Percentiles rank a stretch among this genome's conserved stretches.
phyloP scores from a whole-genome alignment of 53 echinoderm and acorn worm species.

The Luidia sarsii region DNA sequence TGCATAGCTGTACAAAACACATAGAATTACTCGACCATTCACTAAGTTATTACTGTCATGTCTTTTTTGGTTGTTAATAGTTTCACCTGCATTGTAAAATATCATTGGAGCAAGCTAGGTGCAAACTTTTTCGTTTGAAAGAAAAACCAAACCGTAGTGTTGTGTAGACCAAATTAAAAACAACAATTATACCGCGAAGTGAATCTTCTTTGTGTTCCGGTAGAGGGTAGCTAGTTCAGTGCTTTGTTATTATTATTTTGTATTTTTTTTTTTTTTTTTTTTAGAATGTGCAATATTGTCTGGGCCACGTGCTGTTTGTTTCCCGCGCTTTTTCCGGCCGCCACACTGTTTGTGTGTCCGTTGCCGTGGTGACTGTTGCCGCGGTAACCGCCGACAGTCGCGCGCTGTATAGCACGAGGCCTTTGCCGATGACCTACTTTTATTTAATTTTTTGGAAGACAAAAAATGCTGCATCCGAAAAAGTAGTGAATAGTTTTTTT shows the following conservation, averaged over 20 bases:
- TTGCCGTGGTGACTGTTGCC: too few relatives aligned
- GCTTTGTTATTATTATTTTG: too few relatives aligned
- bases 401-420: conserved; percentile 36
- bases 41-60: conserved; percentile 15
- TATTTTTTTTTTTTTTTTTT: too few relatives aligned
- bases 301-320: conserved; percentile 32
- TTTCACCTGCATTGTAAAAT: conserved; percentile 19
- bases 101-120: conserved; percentile 32
- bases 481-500: conserved; percentile 16
- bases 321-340: background rate
- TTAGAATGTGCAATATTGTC: conserved; percentile 56
- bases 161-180: conserved; percentile 11
- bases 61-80: background rate
- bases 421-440: conserved; percentile 13
- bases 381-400: too few relatives aligned
- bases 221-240: background rate
- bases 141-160: conserved; percentile 27
- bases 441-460: too few relatives aligned
- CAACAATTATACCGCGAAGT: too few relatives aligned
- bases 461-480: conserved; percentile 43
- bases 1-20: too few relatives aligned
- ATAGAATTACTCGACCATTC: too few relatives aligned
- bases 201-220: conserved; percentile 10
- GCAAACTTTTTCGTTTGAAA: too few relatives aligned
- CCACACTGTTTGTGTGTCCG: too few relatives aligned